Conservation (phyloP, 1,140 invertebrate genomes). For the Intoshia linei region DNA sequence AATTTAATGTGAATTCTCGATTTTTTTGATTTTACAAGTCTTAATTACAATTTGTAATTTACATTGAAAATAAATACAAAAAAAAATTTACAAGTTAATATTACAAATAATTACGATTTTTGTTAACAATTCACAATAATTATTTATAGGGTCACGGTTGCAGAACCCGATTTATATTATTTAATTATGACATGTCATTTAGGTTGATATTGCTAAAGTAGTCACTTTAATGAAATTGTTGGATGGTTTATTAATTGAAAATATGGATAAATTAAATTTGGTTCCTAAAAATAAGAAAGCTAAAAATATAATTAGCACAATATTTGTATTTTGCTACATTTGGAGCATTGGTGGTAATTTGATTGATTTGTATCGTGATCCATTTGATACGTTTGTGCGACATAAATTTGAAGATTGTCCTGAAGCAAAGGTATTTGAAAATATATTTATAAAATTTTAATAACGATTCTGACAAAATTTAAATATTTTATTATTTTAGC, state of each 20-base stretch:
- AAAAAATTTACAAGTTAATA: too few species aligned
- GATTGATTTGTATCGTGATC: slow-evolving; percentile 31
- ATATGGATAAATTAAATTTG: slow-evolving; percentile 16
- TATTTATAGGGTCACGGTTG: too few species aligned
- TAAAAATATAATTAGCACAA: slow-evolving; percentile 30
- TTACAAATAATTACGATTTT: too few species aligned
- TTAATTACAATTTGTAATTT: too few species aligned
- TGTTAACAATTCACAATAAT: too few species aligned
- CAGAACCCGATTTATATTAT: too few species aligned
- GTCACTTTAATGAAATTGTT: slow-evolving; percentile 36
- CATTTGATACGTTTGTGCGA: slow-evolving; percentile 34
- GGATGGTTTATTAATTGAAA: slow-evolving; percentile 28
- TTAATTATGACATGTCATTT: slow-evolving; percentile 7
- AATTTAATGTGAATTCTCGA: too few species aligned
- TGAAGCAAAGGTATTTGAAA: slow-evolving; percentile 24
- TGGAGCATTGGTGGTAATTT: slow-evolving; percentile 51
- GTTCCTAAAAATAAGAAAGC: slow-evolving; percentile 20
- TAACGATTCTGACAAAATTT: not conserved
- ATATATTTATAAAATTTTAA: not conserved
- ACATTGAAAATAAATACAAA: too few species aligned
- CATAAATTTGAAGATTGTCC: slow-evolving; percentile 33
- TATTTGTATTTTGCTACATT: slow-evolving; percentile 38
- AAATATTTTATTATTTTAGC: slow-evolving; percentile 10
- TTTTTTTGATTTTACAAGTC: too few species aligned
- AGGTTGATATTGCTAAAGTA: slow-evolving; percentile 48